A percentile compares a stretch with the other conserved stretches of the same genome.
Conservation (phyloP, 2,797 vertebrate genomes). For the Aplochiton taeniatus region DNA sequence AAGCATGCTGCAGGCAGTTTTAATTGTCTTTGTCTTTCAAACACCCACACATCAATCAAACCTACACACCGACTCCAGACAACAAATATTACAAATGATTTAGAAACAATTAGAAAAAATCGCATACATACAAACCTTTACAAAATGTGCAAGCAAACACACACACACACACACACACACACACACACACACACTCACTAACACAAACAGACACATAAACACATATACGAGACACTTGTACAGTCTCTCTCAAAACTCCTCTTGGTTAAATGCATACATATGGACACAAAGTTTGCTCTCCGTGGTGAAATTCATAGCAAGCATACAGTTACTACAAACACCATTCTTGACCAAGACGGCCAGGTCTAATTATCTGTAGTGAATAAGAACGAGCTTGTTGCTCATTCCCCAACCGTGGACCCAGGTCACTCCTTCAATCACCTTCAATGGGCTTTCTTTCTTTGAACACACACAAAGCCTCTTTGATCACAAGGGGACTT, state of each 20-base stretch:
- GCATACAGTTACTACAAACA: slow-evolving; percentile 37
- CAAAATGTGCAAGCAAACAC: slow-evolving; percentile 13
- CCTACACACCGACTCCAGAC: neutral
- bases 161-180: slow-evolving; percentile 15
- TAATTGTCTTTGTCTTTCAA: slow-evolving; percentile 19
- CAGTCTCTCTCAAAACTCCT: neutral
- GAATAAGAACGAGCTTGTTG: slow-evolving; percentile 20
- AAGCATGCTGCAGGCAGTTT: slow-evolving; percentile 74
- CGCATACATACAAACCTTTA: slow-evolving; percentile 13
- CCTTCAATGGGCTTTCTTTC: slow-evolving; percentile 9
- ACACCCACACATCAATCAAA: slow-evolving; percentile 18
- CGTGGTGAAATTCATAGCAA: slow-evolving; percentile 3
- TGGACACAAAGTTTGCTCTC: neutral
- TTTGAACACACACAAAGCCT: neutral
- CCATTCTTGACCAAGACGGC: slow-evolving; percentile 9
- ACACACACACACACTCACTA: slow-evolving; percentile 15
- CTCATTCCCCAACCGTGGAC: slow-evolving; percentile 40
- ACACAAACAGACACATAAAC: slow-evolving; percentile 14
- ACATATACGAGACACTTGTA: slow-evolving; percentile 21
- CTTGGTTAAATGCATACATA: slow-evolving; percentile 2
- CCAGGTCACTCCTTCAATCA: slow-evolving; percentile 69
- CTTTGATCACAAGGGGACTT: neutral
- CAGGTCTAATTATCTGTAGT: slow-evolving; percentile 9
- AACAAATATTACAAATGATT: no score
- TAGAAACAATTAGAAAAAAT: no score